phyloP scores from a whole-genome alignment of 2,888 invertebrate genomes.

The Patella pellucida region DNA sequence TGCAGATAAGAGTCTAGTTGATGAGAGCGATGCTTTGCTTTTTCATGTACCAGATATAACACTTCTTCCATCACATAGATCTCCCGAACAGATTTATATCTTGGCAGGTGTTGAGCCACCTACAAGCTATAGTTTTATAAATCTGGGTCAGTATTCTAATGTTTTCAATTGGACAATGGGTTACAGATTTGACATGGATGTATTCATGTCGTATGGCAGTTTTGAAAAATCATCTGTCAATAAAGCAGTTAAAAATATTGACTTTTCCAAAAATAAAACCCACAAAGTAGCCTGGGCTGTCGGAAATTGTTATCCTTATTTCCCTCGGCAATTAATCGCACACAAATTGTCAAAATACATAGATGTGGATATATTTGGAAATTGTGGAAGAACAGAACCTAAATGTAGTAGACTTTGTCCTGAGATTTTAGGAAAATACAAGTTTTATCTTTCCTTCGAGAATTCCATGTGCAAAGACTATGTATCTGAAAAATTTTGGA shows the following conservation, averaged over 20 bases:
- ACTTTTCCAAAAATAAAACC: background rate
- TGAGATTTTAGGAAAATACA: constrained; percentile 15
- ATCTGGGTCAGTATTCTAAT: background rate
- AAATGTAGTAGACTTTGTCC: background rate
- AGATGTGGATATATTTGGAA: constrained; percentile 15
- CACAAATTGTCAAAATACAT: constrained; percentile 16
- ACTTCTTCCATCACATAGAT: constrained; percentile 8
- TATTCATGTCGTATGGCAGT: background rate
- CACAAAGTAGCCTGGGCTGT: constrained; percentile 12
- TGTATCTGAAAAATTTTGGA: constrained; percentile 19
- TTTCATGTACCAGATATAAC: constrained; percentile 13
- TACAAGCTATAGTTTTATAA: background rate
- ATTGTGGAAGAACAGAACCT: constrained; percentile 4
- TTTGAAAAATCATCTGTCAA: background rate
- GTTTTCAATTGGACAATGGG: constrained; percentile 18
- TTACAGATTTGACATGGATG: background rate
- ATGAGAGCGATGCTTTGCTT: background rate
- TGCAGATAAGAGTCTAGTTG: background rate
- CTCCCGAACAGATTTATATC: constrained; percentile 10
- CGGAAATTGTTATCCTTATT: constrained; percentile 13
- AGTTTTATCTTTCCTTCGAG: constrained; percentile 24
- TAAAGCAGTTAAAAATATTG: background rate
- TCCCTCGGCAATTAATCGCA: constrained; percentile 8
- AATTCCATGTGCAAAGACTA: constrained; percentile 18
- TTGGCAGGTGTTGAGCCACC: constrained; percentile 5